Conservation (phyloP, 2,888 invertebrate genomes). For the Bellardia bayeri region DNA sequence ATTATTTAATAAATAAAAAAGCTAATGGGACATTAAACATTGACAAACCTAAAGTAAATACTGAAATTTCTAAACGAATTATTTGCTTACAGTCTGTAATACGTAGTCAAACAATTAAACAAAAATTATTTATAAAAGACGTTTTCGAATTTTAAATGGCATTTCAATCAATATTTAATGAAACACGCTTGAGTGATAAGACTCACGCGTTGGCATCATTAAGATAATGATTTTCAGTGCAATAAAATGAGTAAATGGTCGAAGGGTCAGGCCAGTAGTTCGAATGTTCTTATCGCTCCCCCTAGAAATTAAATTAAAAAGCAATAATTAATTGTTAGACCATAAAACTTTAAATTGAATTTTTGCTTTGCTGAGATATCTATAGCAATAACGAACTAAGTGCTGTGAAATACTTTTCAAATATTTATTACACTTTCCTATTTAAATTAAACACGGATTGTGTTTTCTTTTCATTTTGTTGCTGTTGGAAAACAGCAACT, state of each 20-base stretch:
- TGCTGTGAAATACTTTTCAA: constrained; percentile 37
- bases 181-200: constrained; percentile 50
- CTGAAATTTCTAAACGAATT: constrained; percentile 11
- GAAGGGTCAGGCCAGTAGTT: not conserved
- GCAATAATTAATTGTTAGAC: constrained; percentile 56
- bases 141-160: not conserved
- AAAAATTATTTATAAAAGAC: constrained; percentile 4
- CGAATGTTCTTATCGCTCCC: constrained; percentile 36
- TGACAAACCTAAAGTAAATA: constrained; percentile 25
- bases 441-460: constrained; percentile 50
- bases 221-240: constrained; percentile 24
- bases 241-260: not conserved
- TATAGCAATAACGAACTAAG: not conserved
- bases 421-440: constrained; percentile 58
- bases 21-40: constrained; percentile 41
- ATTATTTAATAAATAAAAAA: constrained; percentile 47
- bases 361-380: constrained; percentile 23
- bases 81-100: not conserved
- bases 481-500: not conserved
- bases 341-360: constrained; percentile 47
- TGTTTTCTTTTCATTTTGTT: constrained; percentile 4
- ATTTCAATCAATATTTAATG: constrained; percentile 27
- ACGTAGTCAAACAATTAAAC: not conserved
- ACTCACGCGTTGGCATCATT: constrained; percentile 51
- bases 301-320: constrained; percentile 4